phyloP scores from a whole-genome alignment of 2,888 invertebrate species.

The Eristalis arbustorum region DNA sequence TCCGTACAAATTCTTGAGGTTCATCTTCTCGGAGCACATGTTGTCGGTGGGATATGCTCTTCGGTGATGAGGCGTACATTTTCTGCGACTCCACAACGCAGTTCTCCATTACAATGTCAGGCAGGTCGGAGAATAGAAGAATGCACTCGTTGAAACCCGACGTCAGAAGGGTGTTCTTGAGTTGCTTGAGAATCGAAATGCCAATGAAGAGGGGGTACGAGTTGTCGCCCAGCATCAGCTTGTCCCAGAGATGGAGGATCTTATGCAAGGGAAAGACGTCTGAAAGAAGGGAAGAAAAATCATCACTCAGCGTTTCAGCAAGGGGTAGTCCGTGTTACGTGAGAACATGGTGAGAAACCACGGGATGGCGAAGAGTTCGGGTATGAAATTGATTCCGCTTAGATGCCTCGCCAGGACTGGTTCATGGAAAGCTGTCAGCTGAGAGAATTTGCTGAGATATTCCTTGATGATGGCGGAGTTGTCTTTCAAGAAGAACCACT shows the following conservation, averaged over 20 bases:
- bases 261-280: slow-evolving; percentile 99
- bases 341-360: slow-evolving; percentile 99
- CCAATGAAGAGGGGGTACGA: slow-evolving; percentile 97
- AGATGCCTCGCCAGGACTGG: slow-evolving; percentile 95
- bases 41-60: slow-evolving; percentile 91
- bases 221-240: slow-evolving; percentile 94
- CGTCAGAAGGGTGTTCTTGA: slow-evolving; percentile 89
- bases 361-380: slow-evolving; percentile 98
- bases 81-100: slow-evolving; percentile 94
- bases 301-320: background rate
- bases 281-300: slow-evolving; percentile 78
- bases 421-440: slow-evolving; percentile 97
- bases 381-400: slow-evolving; percentile 95
- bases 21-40: slow-evolving; percentile 83
- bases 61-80: slow-evolving; percentile 90
- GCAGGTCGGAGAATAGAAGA: slow-evolving; percentile 97
- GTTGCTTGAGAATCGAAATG: slow-evolving; percentile 93
- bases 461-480: slow-evolving; percentile 98
- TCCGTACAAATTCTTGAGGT: slow-evolving; percentile 77
- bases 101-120: slow-evolving; percentile 96
- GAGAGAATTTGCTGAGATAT: slow-evolving; percentile 97
- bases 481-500: slow-evolving; percentile 98
- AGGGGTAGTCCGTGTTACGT: slow-evolving; percentile 84
- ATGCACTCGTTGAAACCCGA: slow-evolving; percentile 99
- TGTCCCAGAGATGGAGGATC: slow-evolving; percentile 99